A percentile compares a stretch with the other conserved stretches of the same genome.
phyloP scores from a whole-genome alignment of 2,113 vertebrate species.

The Rutilus rutilus region DNA sequence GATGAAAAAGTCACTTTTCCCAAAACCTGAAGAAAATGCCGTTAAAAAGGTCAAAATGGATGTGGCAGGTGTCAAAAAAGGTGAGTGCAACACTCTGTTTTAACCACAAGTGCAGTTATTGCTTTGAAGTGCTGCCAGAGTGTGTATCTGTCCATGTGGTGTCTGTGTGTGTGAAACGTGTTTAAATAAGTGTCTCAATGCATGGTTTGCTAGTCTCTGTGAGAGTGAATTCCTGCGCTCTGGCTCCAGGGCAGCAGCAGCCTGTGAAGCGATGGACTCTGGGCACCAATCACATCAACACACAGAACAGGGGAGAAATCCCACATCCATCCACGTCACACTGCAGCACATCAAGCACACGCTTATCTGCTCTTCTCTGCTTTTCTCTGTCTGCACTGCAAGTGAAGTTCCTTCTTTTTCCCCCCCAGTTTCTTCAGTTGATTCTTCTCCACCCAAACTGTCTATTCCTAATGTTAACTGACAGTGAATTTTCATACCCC shows the following conservation, averaged over 20 bases:
- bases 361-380: slow-evolving; percentile 4
- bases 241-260: slow-evolving; percentile 33
- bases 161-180: slow-evolving; percentile 5
- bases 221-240: slow-evolving; percentile 35
- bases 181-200: slow-evolving; percentile 12
- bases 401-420: background rate
- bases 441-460: background rate
- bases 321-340: slow-evolving; percentile 47
- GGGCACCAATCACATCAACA: slow-evolving; percentile 54
- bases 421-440: slow-evolving; percentile 2
- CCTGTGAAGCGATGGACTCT: slow-evolving; percentile 39
- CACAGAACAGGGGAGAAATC: slow-evolving; percentile 42
- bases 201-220: slow-evolving; percentile 28
- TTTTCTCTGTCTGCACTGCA: slow-evolving; percentile 22
- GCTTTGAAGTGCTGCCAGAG: slow-evolving; percentile 19
- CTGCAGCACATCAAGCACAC: slow-evolving; percentile 38
- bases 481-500: background rate
- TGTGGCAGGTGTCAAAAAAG: slow-evolving; percentile 22
- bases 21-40: background rate
- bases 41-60: slow-evolving; percentile 1
- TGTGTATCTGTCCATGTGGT: slow-evolving; percentile 7
- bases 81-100: slow-evolving; percentile 12
- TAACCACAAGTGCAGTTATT: slow-evolving; percentile 13
- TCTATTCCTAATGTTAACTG: slow-evolving; percentile 29
- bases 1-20: background rate